These are phyloP conservation scores for Malaclemys terrapin DNA, from an alignment of 2,113 vertebrate genomes.

Conservation along the genomic window DNA sequence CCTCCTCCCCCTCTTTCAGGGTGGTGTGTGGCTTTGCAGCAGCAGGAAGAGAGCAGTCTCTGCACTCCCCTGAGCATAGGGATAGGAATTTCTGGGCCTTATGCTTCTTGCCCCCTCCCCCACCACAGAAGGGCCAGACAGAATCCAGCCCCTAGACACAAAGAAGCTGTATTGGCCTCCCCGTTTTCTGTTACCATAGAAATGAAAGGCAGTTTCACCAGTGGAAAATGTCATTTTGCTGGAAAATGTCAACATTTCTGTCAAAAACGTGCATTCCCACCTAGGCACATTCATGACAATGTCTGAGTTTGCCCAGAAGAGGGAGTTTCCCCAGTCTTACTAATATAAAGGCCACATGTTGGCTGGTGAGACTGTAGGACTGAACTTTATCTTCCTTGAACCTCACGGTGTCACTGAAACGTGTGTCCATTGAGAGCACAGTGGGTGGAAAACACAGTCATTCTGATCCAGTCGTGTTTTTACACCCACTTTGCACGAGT, in stretches of 20 bases:
- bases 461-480: not conserved
- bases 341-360: not conserved
- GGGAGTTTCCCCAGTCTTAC: not conserved
- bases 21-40: not conserved
- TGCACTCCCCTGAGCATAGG: not conserved
- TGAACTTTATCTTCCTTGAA: not conserved
- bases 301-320: not conserved
- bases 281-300: not conserved
- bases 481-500: not conserved
- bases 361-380: not conserved
- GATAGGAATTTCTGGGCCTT: not conserved
- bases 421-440: not conserved
- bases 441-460: not conserved
- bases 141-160: not conserved
- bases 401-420: not conserved
- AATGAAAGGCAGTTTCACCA: not conserved
- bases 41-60: not conserved
- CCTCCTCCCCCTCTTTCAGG: not conserved
- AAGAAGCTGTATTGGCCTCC: not conserved
- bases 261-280: conserved; percentile 1
- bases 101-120: not conserved
- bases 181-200: not conserved
- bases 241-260: conserved; percentile 32
- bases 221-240: not conserved
- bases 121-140: not conserved